phyloP scores from a whole-genome alignment of 2,113 vertebrate species.

The Aldabrachelys gigantea region DNA sequence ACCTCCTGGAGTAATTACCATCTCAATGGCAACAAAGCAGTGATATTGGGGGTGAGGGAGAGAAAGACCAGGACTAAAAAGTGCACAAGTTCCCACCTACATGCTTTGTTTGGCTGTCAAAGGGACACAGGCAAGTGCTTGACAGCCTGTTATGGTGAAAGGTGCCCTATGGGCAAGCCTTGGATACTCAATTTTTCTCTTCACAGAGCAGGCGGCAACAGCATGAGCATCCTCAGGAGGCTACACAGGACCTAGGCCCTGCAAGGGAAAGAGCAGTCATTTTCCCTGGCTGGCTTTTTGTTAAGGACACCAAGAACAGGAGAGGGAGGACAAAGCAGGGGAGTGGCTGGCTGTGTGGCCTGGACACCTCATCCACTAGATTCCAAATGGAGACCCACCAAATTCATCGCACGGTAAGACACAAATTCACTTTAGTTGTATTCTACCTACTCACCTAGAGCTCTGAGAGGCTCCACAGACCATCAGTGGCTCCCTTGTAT shows the following conservation, averaged over 20 bases:
- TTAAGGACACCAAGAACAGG: background rate
- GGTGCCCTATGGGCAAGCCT: background rate
- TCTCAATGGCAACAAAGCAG: conserved; percentile 74
- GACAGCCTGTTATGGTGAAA: background rate
- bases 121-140: accelerated
- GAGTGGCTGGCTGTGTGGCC: background rate
- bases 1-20: conserved; percentile 75
- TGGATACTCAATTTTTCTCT: background rate
- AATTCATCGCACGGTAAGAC: background rate
- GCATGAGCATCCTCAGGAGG: background rate
- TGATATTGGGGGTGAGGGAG: conserved; percentile 10
- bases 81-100: background rate
- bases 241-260: background rate
- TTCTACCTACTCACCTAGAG: background rate
- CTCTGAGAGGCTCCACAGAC: too few species aligned
- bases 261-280: background rate
- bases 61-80: background rate
- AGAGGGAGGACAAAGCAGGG: background rate
- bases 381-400: background rate
- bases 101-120: background rate
- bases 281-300: background rate
- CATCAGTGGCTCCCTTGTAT: too few species aligned
- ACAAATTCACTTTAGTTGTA: background rate
- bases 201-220: background rate
- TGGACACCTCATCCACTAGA: background rate